Conservation (phyloP, 2,888 invertebrate genomes). For the Pogonocherus hispidulus region DNA sequence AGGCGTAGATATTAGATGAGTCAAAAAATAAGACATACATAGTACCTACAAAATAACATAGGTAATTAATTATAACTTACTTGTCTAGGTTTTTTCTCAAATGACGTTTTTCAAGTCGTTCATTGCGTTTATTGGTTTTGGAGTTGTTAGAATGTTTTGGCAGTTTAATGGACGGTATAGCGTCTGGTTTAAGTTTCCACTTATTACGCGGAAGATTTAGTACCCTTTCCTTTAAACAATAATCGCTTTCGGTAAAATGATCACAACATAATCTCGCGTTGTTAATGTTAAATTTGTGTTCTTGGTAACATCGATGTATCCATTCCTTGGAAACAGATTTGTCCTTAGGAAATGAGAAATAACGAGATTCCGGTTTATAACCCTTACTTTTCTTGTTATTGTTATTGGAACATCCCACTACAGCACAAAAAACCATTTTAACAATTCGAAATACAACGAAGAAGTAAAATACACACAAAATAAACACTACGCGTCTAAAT, state of each 20-base stretch:
- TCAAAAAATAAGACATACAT: background rate
- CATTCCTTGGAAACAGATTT: slow-evolving; percentile 19
- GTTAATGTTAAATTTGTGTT: slow-evolving; percentile 28
- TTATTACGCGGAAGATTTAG: slow-evolving; percentile 23
- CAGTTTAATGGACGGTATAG: slow-evolving; percentile 16
- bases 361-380: slow-evolving; percentile 13
- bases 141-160: background rate
- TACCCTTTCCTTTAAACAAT: slow-evolving; percentile 23
- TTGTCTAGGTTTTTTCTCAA: background rate
- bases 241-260: slow-evolving; percentile 33
- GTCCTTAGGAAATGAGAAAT: slow-evolving; percentile 22
- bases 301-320: slow-evolving; percentile 28
- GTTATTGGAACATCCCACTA: slow-evolving; percentile 15
- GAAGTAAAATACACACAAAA: no score
- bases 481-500: no score
- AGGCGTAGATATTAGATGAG: no score
- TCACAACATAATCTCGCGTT: slow-evolving; percentile 32
- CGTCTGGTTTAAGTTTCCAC: slow-evolving; percentile 18
- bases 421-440: slow-evolving; percentile 27
- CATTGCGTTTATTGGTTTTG: background rate
- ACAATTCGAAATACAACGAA: background rate
- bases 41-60: background rate
- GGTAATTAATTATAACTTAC: background rate
- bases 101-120: background rate
- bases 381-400: slow-evolving; percentile 17